Evolutionary conservation across 2,888 invertebrate genomes (phyloP), one percentile per base, ranked within the genome.

Genomic region (Thelaira solivaga): DNA sequence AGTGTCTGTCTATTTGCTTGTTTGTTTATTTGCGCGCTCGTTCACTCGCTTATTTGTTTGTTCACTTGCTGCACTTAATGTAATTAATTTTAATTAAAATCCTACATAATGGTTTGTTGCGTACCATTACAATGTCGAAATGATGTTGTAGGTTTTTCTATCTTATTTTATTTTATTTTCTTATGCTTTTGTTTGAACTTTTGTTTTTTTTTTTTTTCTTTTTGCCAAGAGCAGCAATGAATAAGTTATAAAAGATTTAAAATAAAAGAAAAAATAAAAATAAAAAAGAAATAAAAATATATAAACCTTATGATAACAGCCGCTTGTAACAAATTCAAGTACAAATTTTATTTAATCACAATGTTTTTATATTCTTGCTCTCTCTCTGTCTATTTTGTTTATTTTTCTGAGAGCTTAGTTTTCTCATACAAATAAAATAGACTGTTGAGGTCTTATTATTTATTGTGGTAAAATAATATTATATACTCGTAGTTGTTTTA

Each of bases 1-100:
- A 64, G 24, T 47, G 53, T 36, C 26, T 69, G 59, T 61, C 39
- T 45, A 39, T 64, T 49, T 49, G 45, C 10, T 5, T 5, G 11
- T 13, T 47, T 24, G 24, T 18, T 39, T 13, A 7, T 22, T 31
- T 16, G 20, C 34, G 24, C 26, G 24, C 43, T 62, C 36, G 16
- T 24, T 62, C 47, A 36, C 53, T 49, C 41, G 20, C 20, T 62
- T 64, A 29, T 72, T 72, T 82, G 83, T 81, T 80, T 84, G 83
- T 82, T 83, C 84, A 83, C 83, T 82, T 80, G 83, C 83, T 85
- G 87, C 86, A 86, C 87, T 87, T 86, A 87, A 86, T 86, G 87
- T 86, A 86, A 86, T 86, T 86, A 86, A 87, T 86, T 87, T 86
- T 86, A 86, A 86, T 86, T 86, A 86, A 86, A 86, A 85, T 85